A percentile compares a stretch with the other conserved stretches of the same genome.
phyloP scores from a whole-genome alignment of 1,140 invertebrate species.

The Drosophila parabipectinata region DNA sequence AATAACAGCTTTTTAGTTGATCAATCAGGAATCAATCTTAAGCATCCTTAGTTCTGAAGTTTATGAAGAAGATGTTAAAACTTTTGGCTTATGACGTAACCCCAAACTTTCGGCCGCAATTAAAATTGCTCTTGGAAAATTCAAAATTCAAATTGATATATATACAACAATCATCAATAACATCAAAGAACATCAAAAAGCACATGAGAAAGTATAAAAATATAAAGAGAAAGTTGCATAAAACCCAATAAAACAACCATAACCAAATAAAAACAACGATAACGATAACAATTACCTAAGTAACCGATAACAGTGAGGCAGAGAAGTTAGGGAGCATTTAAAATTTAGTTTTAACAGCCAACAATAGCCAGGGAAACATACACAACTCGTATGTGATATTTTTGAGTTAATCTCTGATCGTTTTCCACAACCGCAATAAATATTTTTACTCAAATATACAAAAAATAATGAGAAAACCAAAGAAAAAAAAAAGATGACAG shows the following conservation, averaged over 20 bases:
- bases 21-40: constrained; percentile 53
- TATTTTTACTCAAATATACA: constrained; percentile 71
- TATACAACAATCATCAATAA: constrained; percentile 73
- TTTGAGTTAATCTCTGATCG: constrained; percentile 76
- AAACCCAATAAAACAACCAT: constrained; percentile 26
- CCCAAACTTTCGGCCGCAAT: constrained; percentile 49
- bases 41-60: constrained; percentile 64
- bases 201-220: constrained; percentile 68
- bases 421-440: constrained; percentile 47
- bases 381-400: constrained; percentile 84
- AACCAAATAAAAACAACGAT: constrained; percentile 53
- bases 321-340: constrained; percentile 22
- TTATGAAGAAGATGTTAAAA: constrained; percentile 64
- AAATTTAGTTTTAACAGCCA: constrained; percentile 83
- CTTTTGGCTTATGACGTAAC: constrained; percentile 75
- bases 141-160: constrained; percentile 74
- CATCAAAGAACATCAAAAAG: constrained; percentile 43
- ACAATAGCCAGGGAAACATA: constrained; percentile 84
- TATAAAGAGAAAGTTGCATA: constrained; percentile 71
- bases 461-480: constrained; percentile 7
- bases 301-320: constrained; percentile 45
- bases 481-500: constrained; percentile 44
- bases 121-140: constrained; percentile 32
- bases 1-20: constrained; percentile 42
- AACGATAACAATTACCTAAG: constrained; percentile 57